Evolutionary conservation across 2,113 vertebrate species (phyloP), one percentile per base, ranked within the genome.

Genomic region (Spea multiplicata): DNA sequence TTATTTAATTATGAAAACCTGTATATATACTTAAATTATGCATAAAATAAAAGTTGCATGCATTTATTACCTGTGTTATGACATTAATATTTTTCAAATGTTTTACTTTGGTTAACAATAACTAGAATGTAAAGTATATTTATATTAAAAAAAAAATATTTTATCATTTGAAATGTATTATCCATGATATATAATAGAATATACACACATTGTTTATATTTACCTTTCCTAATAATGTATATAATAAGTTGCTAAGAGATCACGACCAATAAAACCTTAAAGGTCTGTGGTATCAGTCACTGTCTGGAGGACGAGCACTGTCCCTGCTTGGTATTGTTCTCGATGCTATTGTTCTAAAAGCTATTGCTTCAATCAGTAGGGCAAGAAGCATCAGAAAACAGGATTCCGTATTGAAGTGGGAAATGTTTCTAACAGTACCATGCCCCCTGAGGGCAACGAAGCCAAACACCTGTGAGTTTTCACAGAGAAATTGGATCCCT

Each of bases 391-490:
- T 62, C 44, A 67, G 16, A 59, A 73, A 80, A 73, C 77, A 59
- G 62, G 53, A 80, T 80, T 80, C 71, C 77, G 73, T 67, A 73
- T 44, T 67, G 64, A 73, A 74, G 62, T 73, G 71, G 74, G 65
- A 67, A 68, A 80, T 74, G 64, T 73, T 44, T 68, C 44, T 73
- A 30, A 16, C 71, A 68, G 71, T 52, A 57, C 17, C 45, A 3
- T 17, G 16, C 44, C 44, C 57, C 78, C 78, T 80, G 78, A 55
- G 71, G 78, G 78, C 64, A 80, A 16, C 74, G 45, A 57, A 64
- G 64, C 78, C 66, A 71, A 68, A 80, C 78, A 80, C 78, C 78
- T 74, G 78, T 74, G 78, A 68, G 77, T 30, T 73, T 73, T 73
- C 77, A 67, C 64, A 73, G 71, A 57, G 78, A 74, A 80, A 80